phyloP scores from a whole-genome alignment of 2,113 vertebrate genomes.

The Fregetta grallaria region DNA sequence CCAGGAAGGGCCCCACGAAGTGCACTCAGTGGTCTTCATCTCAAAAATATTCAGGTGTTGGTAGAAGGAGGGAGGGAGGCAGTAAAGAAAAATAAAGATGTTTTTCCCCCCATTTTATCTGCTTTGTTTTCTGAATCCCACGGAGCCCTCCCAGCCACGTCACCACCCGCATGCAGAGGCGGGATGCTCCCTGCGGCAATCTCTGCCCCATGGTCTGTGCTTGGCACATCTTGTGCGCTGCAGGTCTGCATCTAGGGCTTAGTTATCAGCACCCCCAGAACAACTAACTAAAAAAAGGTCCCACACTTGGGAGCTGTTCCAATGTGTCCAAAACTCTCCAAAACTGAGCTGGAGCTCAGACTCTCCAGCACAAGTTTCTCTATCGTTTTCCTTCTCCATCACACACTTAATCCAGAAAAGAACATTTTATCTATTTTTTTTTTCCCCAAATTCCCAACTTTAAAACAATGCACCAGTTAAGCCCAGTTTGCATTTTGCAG shows the following conservation, averaged over 20 bases:
- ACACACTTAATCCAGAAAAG: background rate
- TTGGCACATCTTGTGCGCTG: background rate
- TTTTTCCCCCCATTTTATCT: background rate
- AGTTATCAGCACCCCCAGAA: background rate
- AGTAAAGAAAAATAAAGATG: background rate
- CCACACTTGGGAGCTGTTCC: background rate
- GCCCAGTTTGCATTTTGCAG: background rate
- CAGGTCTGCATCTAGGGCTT: background rate
- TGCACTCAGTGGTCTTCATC: background rate
- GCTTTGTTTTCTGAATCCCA: background rate
- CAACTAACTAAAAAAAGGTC: background rate
- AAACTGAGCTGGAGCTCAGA: background rate
- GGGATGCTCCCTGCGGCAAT: background rate
- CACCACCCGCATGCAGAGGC: background rate
- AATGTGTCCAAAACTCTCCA: fast-evolving
- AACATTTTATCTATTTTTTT: background rate
- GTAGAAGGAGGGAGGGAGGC: background rate
- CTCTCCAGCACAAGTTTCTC: background rate
- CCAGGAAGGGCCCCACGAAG: background rate
- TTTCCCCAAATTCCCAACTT: background rate
- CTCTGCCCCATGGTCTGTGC: background rate
- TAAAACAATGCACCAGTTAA: background rate
- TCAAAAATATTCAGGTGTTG: background rate
- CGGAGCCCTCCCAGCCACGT: background rate
- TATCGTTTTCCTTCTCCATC: background rate